phyloP scores from a whole-genome alignment of 2,797 vertebrate species.

The Meriones psammophilus region DNA sequence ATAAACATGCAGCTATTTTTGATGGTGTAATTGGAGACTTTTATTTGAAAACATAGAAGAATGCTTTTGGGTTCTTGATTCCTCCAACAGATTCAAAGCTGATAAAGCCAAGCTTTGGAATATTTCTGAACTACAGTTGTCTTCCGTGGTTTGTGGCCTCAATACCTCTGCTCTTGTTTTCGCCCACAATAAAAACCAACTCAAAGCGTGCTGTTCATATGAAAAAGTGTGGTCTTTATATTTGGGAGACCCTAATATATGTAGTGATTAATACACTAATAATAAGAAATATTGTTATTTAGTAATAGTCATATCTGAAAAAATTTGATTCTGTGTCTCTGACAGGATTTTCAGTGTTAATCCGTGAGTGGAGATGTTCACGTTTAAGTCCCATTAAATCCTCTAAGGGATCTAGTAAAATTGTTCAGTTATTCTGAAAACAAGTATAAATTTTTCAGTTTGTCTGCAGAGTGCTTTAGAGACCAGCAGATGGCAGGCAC shows the following conservation, averaged over 20 bases:
- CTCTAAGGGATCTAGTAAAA: background rate
- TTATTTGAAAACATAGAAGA: background rate
- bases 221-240: background rate
- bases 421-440: background rate
- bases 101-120: background rate
- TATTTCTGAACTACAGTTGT: background rate
- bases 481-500: background rate
- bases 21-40: background rate
- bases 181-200: background rate
- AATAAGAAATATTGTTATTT: background rate
- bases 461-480: background rate
- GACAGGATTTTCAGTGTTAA: background rate
- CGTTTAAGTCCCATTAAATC: background rate
- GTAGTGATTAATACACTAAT: background rate
- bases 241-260: background rate
- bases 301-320: background rate
- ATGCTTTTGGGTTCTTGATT: background rate
- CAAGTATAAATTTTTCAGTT: background rate
- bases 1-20: background rate
- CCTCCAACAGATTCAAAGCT: background rate
- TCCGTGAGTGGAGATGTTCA: background rate
- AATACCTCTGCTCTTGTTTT: background rate
- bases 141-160: background rate
- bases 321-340: background rate
- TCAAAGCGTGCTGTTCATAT: background rate